A percentile compares a stretch with the other conserved stretches of the same genome.
Evolutionary conservation across 2,888 invertebrate genomes (phyloP).

Genomic region (Trimorus sp.): DNA sequence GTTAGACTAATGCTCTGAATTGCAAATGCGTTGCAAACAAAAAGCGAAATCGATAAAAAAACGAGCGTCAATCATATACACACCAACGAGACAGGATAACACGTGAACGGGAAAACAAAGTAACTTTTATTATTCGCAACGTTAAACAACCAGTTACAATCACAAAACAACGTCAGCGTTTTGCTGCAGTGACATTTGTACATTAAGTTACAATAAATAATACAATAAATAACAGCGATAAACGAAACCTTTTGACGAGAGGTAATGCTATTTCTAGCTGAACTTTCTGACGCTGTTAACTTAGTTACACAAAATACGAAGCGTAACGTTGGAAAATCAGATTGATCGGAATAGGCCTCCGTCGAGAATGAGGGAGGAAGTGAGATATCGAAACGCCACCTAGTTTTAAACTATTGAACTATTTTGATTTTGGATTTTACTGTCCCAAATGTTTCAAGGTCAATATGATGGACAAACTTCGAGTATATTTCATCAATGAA

Average conservation of each 20-base stretch:
- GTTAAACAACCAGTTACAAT: conserved; percentile 34
- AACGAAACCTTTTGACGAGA: background rate
- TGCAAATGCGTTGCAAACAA: conserved; percentile 9
- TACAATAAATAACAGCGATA: background rate
- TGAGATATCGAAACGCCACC: no score
- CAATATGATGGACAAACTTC: no score
- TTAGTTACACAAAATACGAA: conserved; percentile 1
- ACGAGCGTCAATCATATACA: conserved; percentile 13
- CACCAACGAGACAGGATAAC: conserved; percentile 22
- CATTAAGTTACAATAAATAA: conserved; percentile 50
- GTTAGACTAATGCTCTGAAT: background rate
- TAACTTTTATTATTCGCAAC: conserved; percentile 33
- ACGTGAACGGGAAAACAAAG: conserved; percentile 30
- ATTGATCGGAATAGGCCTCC: no score
- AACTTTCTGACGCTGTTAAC: background rate
- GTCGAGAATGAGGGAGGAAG: no score
- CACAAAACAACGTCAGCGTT: conserved; percentile 14
- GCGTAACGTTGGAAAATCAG: background rate
- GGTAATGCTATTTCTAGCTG: background rate
- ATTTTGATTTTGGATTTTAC: no score
- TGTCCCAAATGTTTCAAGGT: no score
- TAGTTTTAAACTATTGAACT: no score
- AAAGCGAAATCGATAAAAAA: conserved; percentile 1
- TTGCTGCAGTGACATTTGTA: conserved; percentile 26
- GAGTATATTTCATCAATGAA: no score